phyloP scores from a whole-genome alignment of 2,113 vertebrate species.

The Phrynosoma platyrhinos region DNA sequence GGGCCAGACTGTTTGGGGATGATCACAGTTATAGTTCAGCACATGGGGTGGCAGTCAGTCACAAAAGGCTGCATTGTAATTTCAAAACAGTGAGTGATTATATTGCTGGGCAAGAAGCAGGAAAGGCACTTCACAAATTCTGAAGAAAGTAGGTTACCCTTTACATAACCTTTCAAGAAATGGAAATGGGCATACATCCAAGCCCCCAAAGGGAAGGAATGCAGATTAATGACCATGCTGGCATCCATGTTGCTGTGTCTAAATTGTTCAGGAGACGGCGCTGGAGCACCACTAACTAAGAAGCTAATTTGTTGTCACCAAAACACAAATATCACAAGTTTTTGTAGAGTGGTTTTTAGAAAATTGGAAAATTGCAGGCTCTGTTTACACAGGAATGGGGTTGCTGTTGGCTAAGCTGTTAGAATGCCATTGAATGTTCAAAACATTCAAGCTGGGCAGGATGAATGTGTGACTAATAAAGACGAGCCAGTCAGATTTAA shows the following conservation, averaged over 20 bases:
- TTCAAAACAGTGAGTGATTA: neutral
- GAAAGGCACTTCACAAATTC: neutral
- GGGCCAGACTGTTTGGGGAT: no score
- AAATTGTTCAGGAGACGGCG: neutral
- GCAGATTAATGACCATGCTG: neutral
- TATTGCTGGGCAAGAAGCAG: neutral
- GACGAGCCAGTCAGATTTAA: neutral
- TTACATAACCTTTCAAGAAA: neutral
- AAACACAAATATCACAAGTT: neutral
- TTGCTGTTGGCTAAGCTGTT: no score
- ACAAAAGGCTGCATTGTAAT: neutral
- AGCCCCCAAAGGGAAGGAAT: neutral
- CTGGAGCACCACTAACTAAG: conserved; percentile 6
- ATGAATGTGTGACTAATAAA: no score
- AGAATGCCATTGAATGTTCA: neutral
- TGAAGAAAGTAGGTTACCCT: neutral
- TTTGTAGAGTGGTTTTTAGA: neutral
- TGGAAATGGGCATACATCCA: neutral
- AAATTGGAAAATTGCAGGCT: neutral
- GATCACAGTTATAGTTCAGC: no score
- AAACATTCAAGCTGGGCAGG: neutral
- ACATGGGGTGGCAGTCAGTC: no score
- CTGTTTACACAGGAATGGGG: neutral
- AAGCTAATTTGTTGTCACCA: neutral
- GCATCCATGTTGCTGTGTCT: accelerated